Base-by-base conservation (phyloP, 1,140 invertebrate genomes). In the Polypedilum pembai region DNA sequence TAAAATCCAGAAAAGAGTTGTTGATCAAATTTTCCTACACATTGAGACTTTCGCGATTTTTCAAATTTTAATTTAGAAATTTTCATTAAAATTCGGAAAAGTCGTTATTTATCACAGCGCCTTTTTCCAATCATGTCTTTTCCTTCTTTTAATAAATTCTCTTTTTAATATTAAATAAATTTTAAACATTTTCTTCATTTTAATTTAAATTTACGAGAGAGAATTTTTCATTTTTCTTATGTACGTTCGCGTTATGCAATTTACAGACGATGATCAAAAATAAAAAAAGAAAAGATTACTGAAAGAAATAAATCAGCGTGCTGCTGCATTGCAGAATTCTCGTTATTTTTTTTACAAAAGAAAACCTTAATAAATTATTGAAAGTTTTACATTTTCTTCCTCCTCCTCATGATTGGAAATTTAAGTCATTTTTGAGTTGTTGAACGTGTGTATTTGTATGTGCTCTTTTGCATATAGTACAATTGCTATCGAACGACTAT, bases 281-380 rank as follows among this genome's bases (percentile, higher is more conserved):
- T 56, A 56, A 56, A 56, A n/a, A 15, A 56, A 15, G 10, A 15
- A 56, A 56, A 56, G 45, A 56, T 56, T 56, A 56, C 45, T 56
- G 45, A 56, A 56, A 56, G 45, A 56, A 56, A 56, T 12, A n/a
- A 56, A 56, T 5, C 45, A 56, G 45, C 45, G 45, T 56, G 45
- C 45, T 56, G 45, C 45, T 56, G 45, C 45, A 56, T 56, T 56
- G 45, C 45, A 56, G 45, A 56, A 56, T 56, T 56, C 45, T 33
- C 24, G 24, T 33, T 33, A n/a, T 33, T 33, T 33, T 33, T 33
- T 33, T n/a, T 56, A 56, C 45, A 12, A 56, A 8, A 56, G n/a
- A 56, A n/a, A 15, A 56, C n/a, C n/a, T 56, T n/a, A 56, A 56
- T 56, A 33, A 33, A n/a, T 56, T 15, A 56, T 56, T 56, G 45